Base-by-base conservation (phyloP, 2,888 invertebrate species). In the Xylota segnis region DNA sequence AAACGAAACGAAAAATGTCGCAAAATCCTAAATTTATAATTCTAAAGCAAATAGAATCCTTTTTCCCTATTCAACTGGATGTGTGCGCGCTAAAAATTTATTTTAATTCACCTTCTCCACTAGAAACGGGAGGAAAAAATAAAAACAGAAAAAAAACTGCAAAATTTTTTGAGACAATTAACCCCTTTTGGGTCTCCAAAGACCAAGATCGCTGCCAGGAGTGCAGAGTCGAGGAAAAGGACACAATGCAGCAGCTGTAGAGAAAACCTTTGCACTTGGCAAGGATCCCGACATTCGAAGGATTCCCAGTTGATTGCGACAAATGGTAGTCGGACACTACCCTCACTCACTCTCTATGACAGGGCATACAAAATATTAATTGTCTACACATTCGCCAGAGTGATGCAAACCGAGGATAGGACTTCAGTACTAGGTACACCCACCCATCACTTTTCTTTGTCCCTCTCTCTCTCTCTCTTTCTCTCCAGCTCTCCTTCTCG, bases 11-110 rank as follows among this genome's bases (percentile, higher is more conserved):
- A 68, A 75, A 84, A 84, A 81, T 81, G 84, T 84, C 84, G 84
- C 84, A 84, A 84, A 84, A 84, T 84, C 81, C 84, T 84, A 84
- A 84, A 84, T 84, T 84, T 84, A 84, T 84, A 84, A 84, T 81
- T 84, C 84, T 84, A 84, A 84, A 84, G 84, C 84, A 84, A 84
- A 84, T 84, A 84, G 84, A 84, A 63, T 45, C 81, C 81, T 79
- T 81, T 50, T 72, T 54, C 50, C 47, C 52, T 56, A 56, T 70
- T 70, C 71, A 75, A 68, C 7, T 54, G 52, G 61, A 61, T 72
- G 50, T 72, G 75, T 43, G 32, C 23, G 32, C 23, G 32, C 47
- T 70, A 54, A 76, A 75, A 84, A 77, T 50, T n/a, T 23, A 81
- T 84, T 76, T 81, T 54, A 71, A 76, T 84, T 81, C 70, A 81